Percentiles rank a stretch among this genome's conserved stretches.
phyloP scores from a whole-genome alignment of 2,888 invertebrate genomes.

The Homarus gammarus region DNA sequence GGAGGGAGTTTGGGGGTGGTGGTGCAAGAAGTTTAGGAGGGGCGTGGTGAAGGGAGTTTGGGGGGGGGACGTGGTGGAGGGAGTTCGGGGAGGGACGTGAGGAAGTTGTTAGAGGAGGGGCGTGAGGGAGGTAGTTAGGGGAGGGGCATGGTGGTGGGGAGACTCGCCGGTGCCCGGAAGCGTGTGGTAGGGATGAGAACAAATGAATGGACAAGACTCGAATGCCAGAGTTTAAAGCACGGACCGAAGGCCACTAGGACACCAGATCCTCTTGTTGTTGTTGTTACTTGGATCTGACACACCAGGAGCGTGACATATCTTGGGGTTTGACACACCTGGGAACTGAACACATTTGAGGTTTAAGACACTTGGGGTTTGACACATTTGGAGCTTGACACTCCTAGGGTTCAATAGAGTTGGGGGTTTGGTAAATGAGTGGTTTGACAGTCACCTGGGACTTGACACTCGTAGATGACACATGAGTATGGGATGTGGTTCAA shows the following conservation, averaged over 20 bases:
- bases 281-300: not conserved
- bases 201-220: slow-evolving; percentile 25
- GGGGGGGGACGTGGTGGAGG: not conserved
- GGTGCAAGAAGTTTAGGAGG: not conserved
- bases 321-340: not conserved
- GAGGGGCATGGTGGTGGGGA: not conserved
- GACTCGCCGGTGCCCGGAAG: slow-evolving; percentile 15
- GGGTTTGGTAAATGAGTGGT: not conserved
- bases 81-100: not conserved
- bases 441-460: too few species aligned
- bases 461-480: too few species aligned
- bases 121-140: not conserved
- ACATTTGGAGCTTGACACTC: not conserved
- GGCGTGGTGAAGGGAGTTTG: not conserved
- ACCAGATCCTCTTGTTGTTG: not conserved
- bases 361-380: not conserved
- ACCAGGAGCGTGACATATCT: too few species aligned
- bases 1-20: not conserved
- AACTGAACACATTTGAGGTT: not conserved
- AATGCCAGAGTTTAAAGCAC: slow-evolving; percentile 50
- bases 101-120: not conserved
- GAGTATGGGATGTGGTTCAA: too few species aligned
- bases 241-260: slow-evolving; percentile 25
- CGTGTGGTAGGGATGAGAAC: slow-evolving; percentile 10
- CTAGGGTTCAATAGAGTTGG: not conserved